A percentile compares a stretch with the other conserved stretches of the same genome.
Evolutionary conservation across 2,113 vertebrate genomes (phyloP).

Genomic region (Prinia subflava): DNA sequence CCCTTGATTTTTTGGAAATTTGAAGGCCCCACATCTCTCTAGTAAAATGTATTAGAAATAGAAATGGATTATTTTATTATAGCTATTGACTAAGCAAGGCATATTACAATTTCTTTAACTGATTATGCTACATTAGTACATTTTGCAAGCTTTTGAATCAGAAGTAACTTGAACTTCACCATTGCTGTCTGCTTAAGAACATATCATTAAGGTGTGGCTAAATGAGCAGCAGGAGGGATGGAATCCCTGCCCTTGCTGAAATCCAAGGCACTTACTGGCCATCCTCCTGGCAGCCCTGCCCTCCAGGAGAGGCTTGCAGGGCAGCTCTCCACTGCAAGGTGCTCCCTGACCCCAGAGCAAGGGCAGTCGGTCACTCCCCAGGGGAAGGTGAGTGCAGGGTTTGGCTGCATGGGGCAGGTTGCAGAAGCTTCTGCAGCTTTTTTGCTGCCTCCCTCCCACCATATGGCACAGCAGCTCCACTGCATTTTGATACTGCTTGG

Average conservation of each 20-base stretch:
- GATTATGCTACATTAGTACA: neutral
- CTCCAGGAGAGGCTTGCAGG: fast-evolving
- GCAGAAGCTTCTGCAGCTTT: neutral
- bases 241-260: neutral
- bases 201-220: neutral
- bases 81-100: neutral
- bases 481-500: neutral
- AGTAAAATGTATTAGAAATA: neutral
- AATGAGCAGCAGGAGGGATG: neutral
- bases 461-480: neutral
- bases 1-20: neutral
- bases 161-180: neutral
- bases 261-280: neutral
- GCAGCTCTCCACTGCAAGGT: neutral
- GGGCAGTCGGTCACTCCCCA: fast-evolving
- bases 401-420: neutral
- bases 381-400: neutral
- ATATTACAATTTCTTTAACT: neutral
- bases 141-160: neutral
- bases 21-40: neutral
- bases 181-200: neutral
- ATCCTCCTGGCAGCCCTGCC: neutral
- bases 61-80: neutral
- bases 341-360: neutral
- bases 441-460: neutral